Evolutionary conservation across 2,888 invertebrate species (phyloP), one percentile per base, ranked within the genome.

Genomic region (Polydesmus complanatus): DNA sequence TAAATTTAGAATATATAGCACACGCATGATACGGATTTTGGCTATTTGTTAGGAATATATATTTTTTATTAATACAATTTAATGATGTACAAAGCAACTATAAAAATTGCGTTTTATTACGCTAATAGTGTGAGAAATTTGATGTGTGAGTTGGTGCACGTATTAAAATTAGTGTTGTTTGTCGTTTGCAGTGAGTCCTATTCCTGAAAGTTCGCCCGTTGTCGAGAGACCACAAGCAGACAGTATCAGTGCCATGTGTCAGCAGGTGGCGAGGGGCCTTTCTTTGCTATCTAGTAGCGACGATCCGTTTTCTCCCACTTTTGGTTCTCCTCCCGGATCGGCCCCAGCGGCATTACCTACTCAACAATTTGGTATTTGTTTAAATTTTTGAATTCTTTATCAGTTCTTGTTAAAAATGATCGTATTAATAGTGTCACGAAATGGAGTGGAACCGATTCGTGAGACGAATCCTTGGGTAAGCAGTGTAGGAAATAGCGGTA

Each of bases 161-260:
- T 8, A 37, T 37, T 37, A 14, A 37, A 8, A 8, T 37, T 37
- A 8, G 37, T 37, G 5, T 37, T 37, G 37, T 5, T 37, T 5
- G 37, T 52, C 55, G 56, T 64, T 76, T 68, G 70, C 79, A 76
- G 86, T 86, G 64, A 85, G 86, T 68, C 84, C 87, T 50, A 87
- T 88, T 71, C 84, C 85, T 21, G 88, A 88, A 75, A 79, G 82
- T 66, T 83, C 85, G 54, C 85, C 85, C 3, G 74, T 77, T 55
- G 65, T 68, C 57, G 70, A 71, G 59, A 69, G 68, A 58, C 69
- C 69, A 58, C 51, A 49, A 27, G 27, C 50, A n/a, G 77, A 78
- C 70, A 80, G 82, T 53, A 84, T 86, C 60, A 80, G 84, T 64
- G 81, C 87, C 75, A 83, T 82, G 78, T 86, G 83, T 76, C 87